Evolutionary conservation across 2,888 invertebrate species (phyloP).

Genomic region (Rhimphoctona megacephalus): DNA sequence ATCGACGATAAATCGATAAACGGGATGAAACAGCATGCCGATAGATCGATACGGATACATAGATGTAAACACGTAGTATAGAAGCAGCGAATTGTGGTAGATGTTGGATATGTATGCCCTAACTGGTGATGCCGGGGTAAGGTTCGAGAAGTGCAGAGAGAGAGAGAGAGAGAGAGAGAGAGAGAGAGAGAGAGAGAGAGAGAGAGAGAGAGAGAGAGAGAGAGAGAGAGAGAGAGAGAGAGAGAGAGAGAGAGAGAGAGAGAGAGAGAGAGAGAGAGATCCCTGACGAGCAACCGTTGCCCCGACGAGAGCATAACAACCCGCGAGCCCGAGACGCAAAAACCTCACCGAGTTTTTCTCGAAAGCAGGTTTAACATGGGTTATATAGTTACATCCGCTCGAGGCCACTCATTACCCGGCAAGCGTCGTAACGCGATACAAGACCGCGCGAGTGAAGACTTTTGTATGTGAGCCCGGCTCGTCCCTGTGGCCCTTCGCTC

Average conservation of each 20-base stretch:
- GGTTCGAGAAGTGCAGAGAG: slow-evolving; percentile 13
- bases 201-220: neutral
- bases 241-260: neutral
- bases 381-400: slow-evolving; percentile 73
- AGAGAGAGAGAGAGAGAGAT: neutral
- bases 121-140: slow-evolving; percentile 5
- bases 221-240: neutral
- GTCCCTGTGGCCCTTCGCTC: slow-evolving; percentile 23
- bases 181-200: neutral
- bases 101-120: slow-evolving; percentile 7
- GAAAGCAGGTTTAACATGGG: slow-evolving; percentile 74
- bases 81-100: slow-evolving; percentile 20
- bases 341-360: slow-evolving; percentile 71
- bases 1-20: slow-evolving; percentile 19
- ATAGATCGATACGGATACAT: slow-evolving; percentile 5
- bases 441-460: slow-evolving; percentile 34
- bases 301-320: slow-evolving; percentile 25
- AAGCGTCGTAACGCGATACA: slow-evolving; percentile 66
- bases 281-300: slow-evolving; percentile 6
- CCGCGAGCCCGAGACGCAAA: slow-evolving; percentile 63
- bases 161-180: neutral
- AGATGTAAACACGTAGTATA: slow-evolving; percentile 28
- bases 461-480: neutral
- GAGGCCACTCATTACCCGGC: slow-evolving; percentile 72
- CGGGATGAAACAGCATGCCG: slow-evolving; percentile 27